These are phyloP conservation scores for Pteromalus puparum DNA, from an alignment of 1,140 invertebrate genomes.

Conservation along the genomic window DNA sequence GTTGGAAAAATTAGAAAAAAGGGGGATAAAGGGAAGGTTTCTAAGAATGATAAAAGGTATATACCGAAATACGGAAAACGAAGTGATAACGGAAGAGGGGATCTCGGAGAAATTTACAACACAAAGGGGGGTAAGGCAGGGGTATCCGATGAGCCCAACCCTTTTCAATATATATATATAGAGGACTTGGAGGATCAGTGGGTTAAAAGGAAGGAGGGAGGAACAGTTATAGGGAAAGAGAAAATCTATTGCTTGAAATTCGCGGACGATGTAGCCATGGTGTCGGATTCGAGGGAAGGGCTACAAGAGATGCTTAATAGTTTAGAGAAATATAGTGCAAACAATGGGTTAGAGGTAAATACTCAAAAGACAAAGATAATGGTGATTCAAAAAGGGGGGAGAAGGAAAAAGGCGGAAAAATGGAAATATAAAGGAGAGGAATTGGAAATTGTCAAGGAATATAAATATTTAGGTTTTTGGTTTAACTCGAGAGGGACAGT, in stretches of 20 bases:
- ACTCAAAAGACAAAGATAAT: constrained; percentile 46
- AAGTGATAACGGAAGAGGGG: no score
- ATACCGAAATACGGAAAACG: no score
- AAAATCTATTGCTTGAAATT: constrained; percentile 33
- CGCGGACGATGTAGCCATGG: constrained; percentile 39
- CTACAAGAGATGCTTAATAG: constrained; percentile 39
- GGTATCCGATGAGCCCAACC: no score
- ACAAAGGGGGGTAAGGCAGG: no score
- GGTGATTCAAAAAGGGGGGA: constrained; percentile 40
- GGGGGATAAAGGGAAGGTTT: no score
- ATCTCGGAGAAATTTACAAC: no score
- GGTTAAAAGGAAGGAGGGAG: constrained; percentile 25
- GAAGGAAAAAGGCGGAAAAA: constrained; percentile 10
- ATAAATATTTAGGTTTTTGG: constrained; percentile 41
- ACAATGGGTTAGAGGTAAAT: constrained; percentile 31
- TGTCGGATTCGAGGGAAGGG: constrained; percentile 10
- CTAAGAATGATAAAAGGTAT: no score
- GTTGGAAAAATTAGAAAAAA: no score
- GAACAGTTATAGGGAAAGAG: constrained; percentile 25
- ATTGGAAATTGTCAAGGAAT: constrained; percentile 37
- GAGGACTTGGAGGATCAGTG: constrained; percentile 40
- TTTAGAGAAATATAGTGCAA: constrained; percentile 31
- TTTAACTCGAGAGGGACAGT: not conserved
- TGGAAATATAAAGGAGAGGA: constrained; percentile 40
- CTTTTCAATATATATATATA: constrained; percentile 29